A percentile compares a stretch with the other conserved stretches of the same genome.
phyloP scores from a whole-genome alignment of 2,113 vertebrate genomes.

The Austrofundulus limnaeus region DNA sequence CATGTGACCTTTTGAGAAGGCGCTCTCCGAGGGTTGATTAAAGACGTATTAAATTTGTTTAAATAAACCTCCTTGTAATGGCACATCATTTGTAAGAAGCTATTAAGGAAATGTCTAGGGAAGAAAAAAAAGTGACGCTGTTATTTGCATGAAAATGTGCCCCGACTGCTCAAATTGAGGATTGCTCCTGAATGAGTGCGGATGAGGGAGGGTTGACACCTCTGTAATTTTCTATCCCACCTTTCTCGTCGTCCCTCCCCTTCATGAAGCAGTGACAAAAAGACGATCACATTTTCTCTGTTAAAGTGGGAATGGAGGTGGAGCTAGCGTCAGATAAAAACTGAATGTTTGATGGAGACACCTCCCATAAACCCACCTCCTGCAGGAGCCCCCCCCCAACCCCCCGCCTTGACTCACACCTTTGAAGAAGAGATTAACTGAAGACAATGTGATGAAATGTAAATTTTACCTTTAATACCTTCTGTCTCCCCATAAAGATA shows the following conservation, averaged over 20 bases:
- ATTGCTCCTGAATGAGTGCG: constrained; percentile 87
- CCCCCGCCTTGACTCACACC: constrained; percentile 22
- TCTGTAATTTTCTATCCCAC: constrained; percentile 79
- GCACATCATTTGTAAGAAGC: constrained; percentile 99
- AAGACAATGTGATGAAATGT: constrained; percentile 2
- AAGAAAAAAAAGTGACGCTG: constrained; percentile 79
- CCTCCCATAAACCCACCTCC: constrained; percentile 40
- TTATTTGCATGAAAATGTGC: constrained; percentile 99
- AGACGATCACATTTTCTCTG: constrained; percentile 79
- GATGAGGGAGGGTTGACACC: constrained; percentile 86
- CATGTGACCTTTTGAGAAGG: constrained; percentile 99
- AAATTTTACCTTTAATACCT: neutral
- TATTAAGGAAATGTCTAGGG: constrained; percentile 90
- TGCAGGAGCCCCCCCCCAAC: neutral
- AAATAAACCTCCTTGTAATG: constrained; percentile 99
- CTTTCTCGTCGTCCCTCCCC: neutral
- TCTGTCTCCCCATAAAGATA: neutral
- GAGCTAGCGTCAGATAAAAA: constrained; percentile 66
- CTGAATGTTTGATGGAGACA: constrained; percentile 32
- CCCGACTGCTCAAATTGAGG: constrained; percentile 83
- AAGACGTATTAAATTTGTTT: constrained; percentile 99
- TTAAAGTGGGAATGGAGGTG: constrained; percentile 35
- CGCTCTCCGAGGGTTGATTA: constrained; percentile 94
- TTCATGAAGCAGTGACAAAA: constrained; percentile 76
- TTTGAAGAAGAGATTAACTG: constrained; percentile 41